Evolutionary conservation across 2,888 invertebrate species (phyloP), one percentile per base, ranked within the genome.

Genomic region (Xestia c-nigrum): DNA sequence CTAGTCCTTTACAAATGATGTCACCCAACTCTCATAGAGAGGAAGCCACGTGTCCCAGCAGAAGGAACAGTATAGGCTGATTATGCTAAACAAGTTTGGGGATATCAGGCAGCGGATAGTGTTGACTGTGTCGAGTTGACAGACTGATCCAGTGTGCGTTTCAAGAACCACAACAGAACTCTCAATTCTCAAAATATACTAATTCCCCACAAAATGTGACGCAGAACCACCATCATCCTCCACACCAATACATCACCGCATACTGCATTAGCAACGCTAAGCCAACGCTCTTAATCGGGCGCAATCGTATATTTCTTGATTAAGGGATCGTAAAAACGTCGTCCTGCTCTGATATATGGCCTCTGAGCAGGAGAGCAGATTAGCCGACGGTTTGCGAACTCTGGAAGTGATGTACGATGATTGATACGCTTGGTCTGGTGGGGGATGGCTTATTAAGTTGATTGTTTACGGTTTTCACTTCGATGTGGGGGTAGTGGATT

Each of bases 321-420:
- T 94, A 94, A 93, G 92, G 89, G 93, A 92, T 95, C 96, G 95
- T 96, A 96, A 96, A 96, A 95, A 94, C 92, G 96, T 96, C 96
- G 91, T 93, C 94, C 88, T 91, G 77, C 92, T 94, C 93, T 95
- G 93, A 95, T 90, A 93, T 94, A 95, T 92, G 91, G 85, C 83
- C 85, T 78, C 75, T 80, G 88, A 91, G 89, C 90, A 90, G 91
- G 92, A 93, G 91, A 91, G 92, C 90, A 93, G 93, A 93, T 93
- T 93, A 91, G 91, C 90, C 85, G 85, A 89, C 87, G 89, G 90
- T 89, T 91, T 90, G 90, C 81, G 76, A 74, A 78, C 83, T 87
- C 80, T 83, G 84, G 71, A 79, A 69, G 76, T 87, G 87, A 87
- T 86, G 87, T 85, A 81, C 85, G 85, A 86, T 87, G 87, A 87